phyloP scores from a whole-genome alignment of 2,888 invertebrate species.

The Tachystola acroxantha region DNA sequence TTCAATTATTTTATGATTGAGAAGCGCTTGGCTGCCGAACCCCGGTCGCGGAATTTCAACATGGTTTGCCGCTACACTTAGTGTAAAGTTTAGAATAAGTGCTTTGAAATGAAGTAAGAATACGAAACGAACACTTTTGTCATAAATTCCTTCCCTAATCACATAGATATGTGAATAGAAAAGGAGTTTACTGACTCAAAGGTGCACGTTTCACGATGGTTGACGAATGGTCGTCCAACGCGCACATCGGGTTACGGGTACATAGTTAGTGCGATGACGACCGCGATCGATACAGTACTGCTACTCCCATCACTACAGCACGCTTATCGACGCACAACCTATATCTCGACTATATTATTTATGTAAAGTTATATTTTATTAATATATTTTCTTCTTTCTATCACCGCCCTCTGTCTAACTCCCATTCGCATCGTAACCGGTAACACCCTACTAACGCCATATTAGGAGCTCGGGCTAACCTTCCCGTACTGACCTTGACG shows the following conservation, averaged over 20 bases:
- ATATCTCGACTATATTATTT: slow-evolving; percentile 23
- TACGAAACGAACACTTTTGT: slow-evolving; percentile 27
- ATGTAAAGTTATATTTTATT: slow-evolving; percentile 27
- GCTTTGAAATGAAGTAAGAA: too few relatives aligned
- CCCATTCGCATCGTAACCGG: slow-evolving; percentile 41
- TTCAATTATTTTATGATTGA: too few relatives aligned
- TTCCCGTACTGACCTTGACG: slow-evolving; percentile 32
- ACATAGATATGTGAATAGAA: slow-evolving; percentile 37
- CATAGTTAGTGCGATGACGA: slow-evolving; percentile 26
- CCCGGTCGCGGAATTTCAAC: too few relatives aligned
- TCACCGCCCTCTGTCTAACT: slow-evolving; percentile 50
- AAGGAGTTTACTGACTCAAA: slow-evolving; percentile 32
- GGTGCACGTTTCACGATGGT: slow-evolving; percentile 26
- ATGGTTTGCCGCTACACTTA: too few relatives aligned
- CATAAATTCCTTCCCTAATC: slow-evolving; percentile 39
- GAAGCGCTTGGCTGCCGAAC: too few relatives aligned
- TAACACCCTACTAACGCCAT: slow-evolving; percentile 25
- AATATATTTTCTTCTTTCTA: slow-evolving; percentile 48
- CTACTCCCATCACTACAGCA: slow-evolving; percentile 30
- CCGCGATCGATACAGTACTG: slow-evolving; percentile 20
- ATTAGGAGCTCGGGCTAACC: slow-evolving; percentile 17
- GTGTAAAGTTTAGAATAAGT: too few relatives aligned
- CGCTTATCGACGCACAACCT: slow-evolving; percentile 41
- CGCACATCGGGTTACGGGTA: slow-evolving; percentile 26
- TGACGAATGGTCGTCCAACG: slow-evolving; percentile 45